These are phyloP conservation scores for Polydrusus tereticollis DNA, from an alignment of 2,888 invertebrate genomes.

Conservation along the genomic window DNA sequence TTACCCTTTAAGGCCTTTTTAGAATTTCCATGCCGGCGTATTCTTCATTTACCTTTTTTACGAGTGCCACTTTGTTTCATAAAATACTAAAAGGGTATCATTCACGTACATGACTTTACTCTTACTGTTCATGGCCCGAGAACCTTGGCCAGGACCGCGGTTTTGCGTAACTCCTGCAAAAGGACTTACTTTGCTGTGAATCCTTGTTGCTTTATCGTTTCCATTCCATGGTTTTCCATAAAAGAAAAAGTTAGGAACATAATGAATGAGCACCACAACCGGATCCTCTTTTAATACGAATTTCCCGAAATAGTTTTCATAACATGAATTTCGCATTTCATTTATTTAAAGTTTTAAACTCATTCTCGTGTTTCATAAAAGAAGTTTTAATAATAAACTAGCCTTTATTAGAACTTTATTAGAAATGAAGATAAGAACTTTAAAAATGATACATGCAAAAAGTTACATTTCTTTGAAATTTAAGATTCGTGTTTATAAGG, in stretches of 20 bases:
- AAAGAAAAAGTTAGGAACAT: slow-evolving; percentile 26
- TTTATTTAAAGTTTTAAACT: background rate
- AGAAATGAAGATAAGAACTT: too few relatives aligned
- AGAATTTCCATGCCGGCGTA: background rate
- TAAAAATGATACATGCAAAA: too few relatives aligned
- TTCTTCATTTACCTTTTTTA: slow-evolving; percentile 15
- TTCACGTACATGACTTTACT: slow-evolving; percentile 58
- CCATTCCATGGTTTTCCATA: slow-evolving; percentile 25
- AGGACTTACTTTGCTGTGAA: slow-evolving; percentile 4
- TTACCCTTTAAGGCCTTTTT: background rate
- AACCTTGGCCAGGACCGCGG: slow-evolving; percentile 3
- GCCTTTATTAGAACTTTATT: background rate
- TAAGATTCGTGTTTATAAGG: too few relatives aligned
- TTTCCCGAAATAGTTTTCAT: slow-evolving; percentile 6
- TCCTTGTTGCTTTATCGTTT: slow-evolving; percentile 12
- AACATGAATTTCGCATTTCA: slow-evolving; percentile 6
- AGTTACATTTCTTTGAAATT: too few relatives aligned
- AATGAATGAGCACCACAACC: slow-evolving; percentile 8
- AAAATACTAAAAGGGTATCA: slow-evolving; percentile 37
- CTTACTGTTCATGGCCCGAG: slow-evolving; percentile 49
- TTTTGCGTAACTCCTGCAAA: slow-evolving; percentile 4
- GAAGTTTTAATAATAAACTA: background rate
- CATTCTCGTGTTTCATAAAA: background rate
- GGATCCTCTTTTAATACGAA: slow-evolving; percentile 2
- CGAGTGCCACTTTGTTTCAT: slow-evolving; percentile 20